phyloP scores from a whole-genome alignment of 2,888 invertebrate genomes.

The Sinelater perroti region DNA sequence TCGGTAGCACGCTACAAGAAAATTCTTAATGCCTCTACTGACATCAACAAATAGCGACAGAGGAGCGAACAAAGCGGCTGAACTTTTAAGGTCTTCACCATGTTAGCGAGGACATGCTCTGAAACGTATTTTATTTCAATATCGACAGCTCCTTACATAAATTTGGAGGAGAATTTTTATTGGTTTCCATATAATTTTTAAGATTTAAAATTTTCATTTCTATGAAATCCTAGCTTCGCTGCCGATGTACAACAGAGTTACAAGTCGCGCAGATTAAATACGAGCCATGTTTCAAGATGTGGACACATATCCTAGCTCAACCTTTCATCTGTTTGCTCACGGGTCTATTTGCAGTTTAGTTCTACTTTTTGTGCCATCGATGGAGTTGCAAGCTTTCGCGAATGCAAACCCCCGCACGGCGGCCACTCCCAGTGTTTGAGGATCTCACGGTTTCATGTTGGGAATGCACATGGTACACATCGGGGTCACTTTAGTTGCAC shows the following conservation, averaged over 20 bases:
- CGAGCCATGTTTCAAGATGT: too few relatives aligned
- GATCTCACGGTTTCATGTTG: constrained; percentile 40
- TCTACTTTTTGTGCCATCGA: constrained; percentile 8
- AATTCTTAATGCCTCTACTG: neutral
- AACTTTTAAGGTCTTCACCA: constrained; percentile 16
- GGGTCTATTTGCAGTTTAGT: too few relatives aligned
- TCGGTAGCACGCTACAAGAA: neutral
- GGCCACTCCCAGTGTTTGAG: constrained; percentile 40
- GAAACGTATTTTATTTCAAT: constrained; percentile 16
- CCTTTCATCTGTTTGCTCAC: too few relatives aligned
- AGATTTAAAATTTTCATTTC: neutral
- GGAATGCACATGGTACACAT: constrained; percentile 24
- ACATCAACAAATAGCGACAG: constrained; percentile 20
- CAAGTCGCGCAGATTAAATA: too few relatives aligned
- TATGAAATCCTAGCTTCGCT: neutral
- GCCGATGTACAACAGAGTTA: too few relatives aligned
- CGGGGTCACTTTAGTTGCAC: constrained; percentile 19
- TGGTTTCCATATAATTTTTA: constrained; percentile 1
- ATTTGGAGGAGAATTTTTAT: constrained; percentile 7
- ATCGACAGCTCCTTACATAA: constrained; percentile 10
- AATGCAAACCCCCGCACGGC: constrained; percentile 9
- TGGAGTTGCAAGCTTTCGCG: constrained; percentile 31
- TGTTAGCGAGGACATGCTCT: constrained; percentile 21
- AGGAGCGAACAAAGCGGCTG: constrained; percentile 22
- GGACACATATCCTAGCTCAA: too few relatives aligned